Conservation (phyloP, 2,113 vertebrate species). For the Eudyptes chrysolophus region DNA sequence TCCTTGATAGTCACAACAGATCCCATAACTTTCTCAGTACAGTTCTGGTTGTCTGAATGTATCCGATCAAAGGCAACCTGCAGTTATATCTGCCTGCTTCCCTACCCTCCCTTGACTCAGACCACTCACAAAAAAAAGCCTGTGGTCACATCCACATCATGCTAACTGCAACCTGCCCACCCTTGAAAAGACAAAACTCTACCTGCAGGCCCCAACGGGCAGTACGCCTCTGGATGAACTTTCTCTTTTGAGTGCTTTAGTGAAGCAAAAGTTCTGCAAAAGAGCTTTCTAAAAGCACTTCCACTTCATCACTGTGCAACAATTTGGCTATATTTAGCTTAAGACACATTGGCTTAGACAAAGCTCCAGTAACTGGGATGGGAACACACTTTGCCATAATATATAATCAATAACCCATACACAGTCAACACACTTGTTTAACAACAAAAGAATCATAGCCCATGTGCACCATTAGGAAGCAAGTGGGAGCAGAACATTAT, state of each 20-base stretch:
- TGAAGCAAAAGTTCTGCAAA: not conserved
- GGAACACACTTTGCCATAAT: not conserved
- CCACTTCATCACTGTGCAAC: not conserved
- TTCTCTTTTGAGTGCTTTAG: not conserved
- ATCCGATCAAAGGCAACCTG: not conserved
- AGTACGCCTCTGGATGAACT: not conserved
- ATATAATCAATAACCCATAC: conserved; percentile 9
- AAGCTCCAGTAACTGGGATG: not conserved
- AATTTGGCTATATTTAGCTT: not conserved
- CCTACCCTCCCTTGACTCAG: not conserved
- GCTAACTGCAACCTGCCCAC: not conserved
- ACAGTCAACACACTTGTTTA: conserved; percentile 21
- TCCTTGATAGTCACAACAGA: not conserved
- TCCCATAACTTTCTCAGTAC: not conserved
- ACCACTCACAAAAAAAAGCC: not conserved
- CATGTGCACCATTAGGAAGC: conserved; percentile 48
- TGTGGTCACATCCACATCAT: not conserved
- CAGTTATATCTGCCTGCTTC: not conserved
- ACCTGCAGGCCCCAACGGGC: not conserved
- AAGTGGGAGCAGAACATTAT: conserved; percentile 61
- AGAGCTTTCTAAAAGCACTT: not conserved
- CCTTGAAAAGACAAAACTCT: not conserved
- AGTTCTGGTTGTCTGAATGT: not conserved
- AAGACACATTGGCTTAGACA: not conserved
- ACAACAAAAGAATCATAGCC: conserved; percentile 32